These are phyloP conservation scores for Bombus confusus DNA, from an alignment of 1,140 invertebrate species.

Conservation along the genomic window DNA sequence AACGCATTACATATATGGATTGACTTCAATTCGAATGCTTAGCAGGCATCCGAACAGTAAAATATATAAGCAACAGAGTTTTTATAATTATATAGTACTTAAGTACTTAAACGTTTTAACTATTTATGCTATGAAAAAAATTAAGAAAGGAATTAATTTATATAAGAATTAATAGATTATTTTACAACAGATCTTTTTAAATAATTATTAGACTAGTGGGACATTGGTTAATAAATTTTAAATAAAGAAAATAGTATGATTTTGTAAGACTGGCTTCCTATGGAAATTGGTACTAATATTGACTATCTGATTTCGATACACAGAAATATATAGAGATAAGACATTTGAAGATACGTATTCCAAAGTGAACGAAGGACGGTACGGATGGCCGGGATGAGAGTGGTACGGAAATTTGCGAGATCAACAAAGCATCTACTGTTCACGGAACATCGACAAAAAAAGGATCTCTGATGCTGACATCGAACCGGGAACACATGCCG, in stretches of 20 bases:
- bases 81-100: background rate
- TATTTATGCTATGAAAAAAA: no score
- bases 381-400: background rate
- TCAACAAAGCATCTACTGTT: constrained; percentile 62
- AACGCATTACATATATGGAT: background rate
- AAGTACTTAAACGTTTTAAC: background rate
- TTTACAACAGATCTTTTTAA: no score
- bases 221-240: no score
- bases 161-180: no score
- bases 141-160: no score
- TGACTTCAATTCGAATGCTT: background rate
- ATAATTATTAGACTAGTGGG: no score
- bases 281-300: background rate
- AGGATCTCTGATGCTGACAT: constrained; percentile 40
- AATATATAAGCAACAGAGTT: background rate
- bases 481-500: constrained; percentile 45
- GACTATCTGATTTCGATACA: background rate
- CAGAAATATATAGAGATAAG: background rate
- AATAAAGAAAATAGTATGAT: background rate
- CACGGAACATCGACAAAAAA: constrained; percentile 51
- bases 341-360: background rate
- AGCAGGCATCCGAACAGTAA: no score
- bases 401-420: constrained; percentile 56
- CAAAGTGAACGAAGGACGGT: background rate
- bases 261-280: background rate